These are phyloP conservation scores for Lamprologus callipterus DNA, from an alignment of 2,113 vertebrate genomes.

Conservation along the genomic window DNA sequence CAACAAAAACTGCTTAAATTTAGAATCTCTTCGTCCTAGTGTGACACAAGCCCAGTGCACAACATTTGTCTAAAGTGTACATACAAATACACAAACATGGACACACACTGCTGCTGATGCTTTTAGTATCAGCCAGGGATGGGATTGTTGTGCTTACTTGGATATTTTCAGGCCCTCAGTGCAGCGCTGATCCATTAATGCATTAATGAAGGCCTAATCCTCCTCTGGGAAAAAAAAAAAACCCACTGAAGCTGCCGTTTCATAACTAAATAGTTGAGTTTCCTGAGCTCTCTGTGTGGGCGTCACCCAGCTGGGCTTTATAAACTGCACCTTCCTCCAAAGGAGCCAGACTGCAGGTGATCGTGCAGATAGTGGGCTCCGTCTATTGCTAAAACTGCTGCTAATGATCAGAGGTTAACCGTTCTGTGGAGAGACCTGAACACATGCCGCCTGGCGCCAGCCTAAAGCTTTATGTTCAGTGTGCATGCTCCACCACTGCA, in stretches of 20 bases:
- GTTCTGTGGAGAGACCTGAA: not conserved
- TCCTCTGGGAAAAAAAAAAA: not conserved
- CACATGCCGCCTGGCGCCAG: not conserved
- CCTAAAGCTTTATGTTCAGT: not conserved
- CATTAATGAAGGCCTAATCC: constrained; percentile 31
- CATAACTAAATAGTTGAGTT: constrained; percentile 26
- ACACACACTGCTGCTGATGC: not conserved
- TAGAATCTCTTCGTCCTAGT: accelerated
- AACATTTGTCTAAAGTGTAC: not conserved
- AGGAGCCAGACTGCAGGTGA: not conserved
- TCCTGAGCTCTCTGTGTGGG: not conserved
- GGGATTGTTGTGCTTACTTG: constrained; percentile 7
- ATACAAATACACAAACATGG: not conserved
- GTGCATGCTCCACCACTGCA: not conserved
- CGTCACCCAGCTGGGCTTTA: not conserved
- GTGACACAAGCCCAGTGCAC: not conserved
- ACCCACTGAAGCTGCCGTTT: constrained; percentile 4
- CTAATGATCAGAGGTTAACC: not conserved
- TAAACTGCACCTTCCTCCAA: not conserved
- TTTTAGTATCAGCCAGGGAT: not conserved
- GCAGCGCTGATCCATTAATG: constrained; percentile 29
- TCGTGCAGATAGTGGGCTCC: not conserved
- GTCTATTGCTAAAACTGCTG: not conserved
- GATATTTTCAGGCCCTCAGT: constrained; percentile 11
- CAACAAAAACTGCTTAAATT: not conserved